Percentiles rank a stretch among this genome's conserved stretches.
These are phyloP conservation scores for Calephelis virginiensis DNA, from an alignment of 1,140 invertebrate species.

Conservation along the genomic window DNA sequence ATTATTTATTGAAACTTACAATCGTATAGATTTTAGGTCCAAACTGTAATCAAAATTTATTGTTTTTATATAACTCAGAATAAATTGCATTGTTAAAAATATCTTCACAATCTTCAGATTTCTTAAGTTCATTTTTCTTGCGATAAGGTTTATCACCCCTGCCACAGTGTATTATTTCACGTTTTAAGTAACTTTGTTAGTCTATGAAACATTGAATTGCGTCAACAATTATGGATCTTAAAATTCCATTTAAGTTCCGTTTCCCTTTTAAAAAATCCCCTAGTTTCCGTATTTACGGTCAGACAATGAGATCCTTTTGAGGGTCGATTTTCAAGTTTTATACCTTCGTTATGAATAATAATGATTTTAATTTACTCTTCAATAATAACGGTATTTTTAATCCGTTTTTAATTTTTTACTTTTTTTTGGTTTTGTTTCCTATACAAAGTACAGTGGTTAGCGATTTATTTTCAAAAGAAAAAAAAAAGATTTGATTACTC, in stretches of 20 bases:
- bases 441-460: no score
- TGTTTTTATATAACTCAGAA: no score
- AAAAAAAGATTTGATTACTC: no score
- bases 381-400: constrained; percentile 2
- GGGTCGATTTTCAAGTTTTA: constrained; percentile 17
- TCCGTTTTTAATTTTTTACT: not conserved
- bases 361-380: constrained; percentile 10
- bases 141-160: not conserved
- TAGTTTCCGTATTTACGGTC: constrained; percentile 28
- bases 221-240: constrained; percentile 34
- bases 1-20: no score
- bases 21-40: no score
- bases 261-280: constrained; percentile 36
- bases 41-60: no score
- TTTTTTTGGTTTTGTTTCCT: no score
- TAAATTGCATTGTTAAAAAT: no score
- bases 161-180: not conserved
- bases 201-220: constrained; percentile 24
- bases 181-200: constrained; percentile 13
- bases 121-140: no score
- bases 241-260: constrained; percentile 36
- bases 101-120: no score
- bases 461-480: no score
- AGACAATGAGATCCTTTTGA: constrained; percentile 22
- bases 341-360: constrained; percentile 20